A percentile compares a stretch with the other conserved stretches of the same genome.
phyloP scores from a whole-genome alignment of 2,113 vertebrate genomes.

The Rhea pennata region DNA sequence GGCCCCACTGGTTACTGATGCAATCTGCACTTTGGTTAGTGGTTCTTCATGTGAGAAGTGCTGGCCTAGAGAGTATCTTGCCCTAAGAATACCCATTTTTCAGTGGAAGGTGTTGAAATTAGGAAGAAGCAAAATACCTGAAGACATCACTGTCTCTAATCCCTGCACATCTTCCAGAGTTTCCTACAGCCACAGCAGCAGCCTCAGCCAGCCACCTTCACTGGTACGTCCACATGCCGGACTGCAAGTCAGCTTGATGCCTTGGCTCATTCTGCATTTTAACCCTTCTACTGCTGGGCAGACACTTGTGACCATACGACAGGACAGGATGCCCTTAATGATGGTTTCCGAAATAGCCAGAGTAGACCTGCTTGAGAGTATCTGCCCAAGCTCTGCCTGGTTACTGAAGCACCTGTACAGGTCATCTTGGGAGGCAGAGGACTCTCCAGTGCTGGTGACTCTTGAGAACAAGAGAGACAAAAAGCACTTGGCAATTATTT shows the following conservation, averaged over 20 bases:
- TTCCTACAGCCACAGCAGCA: background rate
- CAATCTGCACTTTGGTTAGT: background rate
- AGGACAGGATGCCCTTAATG: background rate
- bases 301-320: background rate
- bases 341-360: background rate
- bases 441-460: background rate
- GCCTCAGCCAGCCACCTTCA: background rate
- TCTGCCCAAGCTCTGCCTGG: background rate
- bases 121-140: background rate
- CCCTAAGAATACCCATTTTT: accelerated
- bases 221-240: background rate
- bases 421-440: background rate
- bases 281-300: background rate
- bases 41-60: background rate
- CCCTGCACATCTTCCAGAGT: background rate
- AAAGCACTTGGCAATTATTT: background rate
- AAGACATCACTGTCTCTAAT: background rate
- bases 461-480: background rate
- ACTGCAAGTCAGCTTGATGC: background rate
- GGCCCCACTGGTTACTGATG: background rate
- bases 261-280: background rate
- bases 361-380: background rate
- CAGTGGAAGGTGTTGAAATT: background rate
- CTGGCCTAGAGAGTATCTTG: background rate
- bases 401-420: background rate